Conservation (phyloP, 2,888 invertebrate species). For the Chloroclysta siterata region DNA sequence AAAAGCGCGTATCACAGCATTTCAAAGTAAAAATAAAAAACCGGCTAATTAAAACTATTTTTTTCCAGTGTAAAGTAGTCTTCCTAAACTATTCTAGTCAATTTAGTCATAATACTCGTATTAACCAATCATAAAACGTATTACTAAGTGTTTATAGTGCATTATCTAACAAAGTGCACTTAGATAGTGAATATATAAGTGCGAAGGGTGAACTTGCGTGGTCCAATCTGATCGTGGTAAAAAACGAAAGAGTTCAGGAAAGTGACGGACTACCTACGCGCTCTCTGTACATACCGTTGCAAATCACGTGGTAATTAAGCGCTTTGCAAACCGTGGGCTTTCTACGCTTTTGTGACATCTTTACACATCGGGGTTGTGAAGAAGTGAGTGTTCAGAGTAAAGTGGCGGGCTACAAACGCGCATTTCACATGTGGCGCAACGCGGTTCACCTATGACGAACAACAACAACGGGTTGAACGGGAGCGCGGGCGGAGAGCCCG, state of each 20-base stretch:
- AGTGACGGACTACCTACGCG: neutral
- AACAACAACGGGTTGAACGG: conserved; percentile 87
- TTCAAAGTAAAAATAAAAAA: conserved; percentile 7
- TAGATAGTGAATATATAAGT: neutral
- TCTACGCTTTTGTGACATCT: neutral
- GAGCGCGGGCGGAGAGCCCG: conserved; percentile 86
- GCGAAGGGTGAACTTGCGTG: too few species aligned
- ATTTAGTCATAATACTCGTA: conserved; percentile 35
- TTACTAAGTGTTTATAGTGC: conserved; percentile 6
- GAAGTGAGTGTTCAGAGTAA: conserved; percentile 8
- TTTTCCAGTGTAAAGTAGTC: conserved; percentile 41
- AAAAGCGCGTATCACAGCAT: conserved; percentile 14
- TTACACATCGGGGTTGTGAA: neutral
- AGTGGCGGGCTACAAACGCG: conserved; percentile 50
- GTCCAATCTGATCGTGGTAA: neutral
- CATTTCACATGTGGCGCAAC: conserved; percentile 54
- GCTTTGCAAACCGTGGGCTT: neutral
- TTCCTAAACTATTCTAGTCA: conserved; percentile 56
- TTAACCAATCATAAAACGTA: conserved; percentile 20
- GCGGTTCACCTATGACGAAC: conserved; percentile 84
- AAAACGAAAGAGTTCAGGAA: neutral
- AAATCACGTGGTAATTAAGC: neutral
- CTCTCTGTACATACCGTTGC: neutral
- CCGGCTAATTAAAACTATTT: neutral
- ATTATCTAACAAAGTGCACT: conserved; percentile 14